A percentile compares a stretch with the other conserved stretches of the same genome.
phyloP scores from a whole-genome alignment of 92 coral and sea anemone species.

The Porites cylindrica region DNA sequence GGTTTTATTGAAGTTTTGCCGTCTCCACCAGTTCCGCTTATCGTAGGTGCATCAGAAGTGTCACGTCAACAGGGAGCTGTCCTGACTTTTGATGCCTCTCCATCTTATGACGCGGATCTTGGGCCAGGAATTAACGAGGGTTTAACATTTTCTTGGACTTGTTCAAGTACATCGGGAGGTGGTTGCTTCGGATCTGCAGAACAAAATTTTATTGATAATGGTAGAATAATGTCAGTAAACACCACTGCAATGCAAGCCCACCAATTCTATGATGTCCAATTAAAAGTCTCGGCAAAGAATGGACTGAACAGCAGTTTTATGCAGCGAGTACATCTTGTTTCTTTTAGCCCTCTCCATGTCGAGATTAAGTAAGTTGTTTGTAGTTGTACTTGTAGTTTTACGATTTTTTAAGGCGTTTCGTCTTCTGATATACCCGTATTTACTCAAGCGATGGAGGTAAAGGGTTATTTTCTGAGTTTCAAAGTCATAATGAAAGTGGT shows the following conservation, averaged over 20 bases:
- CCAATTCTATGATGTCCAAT: neutral
- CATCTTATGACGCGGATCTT: slow-evolving; percentile 27
- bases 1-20: slow-evolving; percentile 13
- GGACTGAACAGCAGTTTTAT: slow-evolving; percentile 1
- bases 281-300: neutral
- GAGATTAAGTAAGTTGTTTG: slow-evolving; percentile 12
- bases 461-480: too few species aligned
- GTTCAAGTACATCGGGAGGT: neutral
- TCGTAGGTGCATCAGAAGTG: slow-evolving; percentile 32
- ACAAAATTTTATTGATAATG: neutral
- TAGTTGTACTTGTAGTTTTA: neutral
- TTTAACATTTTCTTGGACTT: slow-evolving; percentile 27
- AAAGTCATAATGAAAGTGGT: too few species aligned
- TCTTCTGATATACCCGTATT: neutral
- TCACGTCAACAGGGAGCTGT: neutral
- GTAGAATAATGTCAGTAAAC: neutral
- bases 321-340: slow-evolving; percentile 14
- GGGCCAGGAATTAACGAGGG: slow-evolving; percentile 15
- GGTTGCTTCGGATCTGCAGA: slow-evolving; percentile 7
- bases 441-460: neutral
- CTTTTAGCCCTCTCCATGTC: slow-evolving; percentile 10
- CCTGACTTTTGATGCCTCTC: slow-evolving; percentile 27
- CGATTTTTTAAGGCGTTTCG: too few species aligned
- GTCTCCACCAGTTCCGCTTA: slow-evolving; percentile 41
- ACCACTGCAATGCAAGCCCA: slow-evolving; percentile 7